Percentiles rank a stretch among this genome's conserved stretches.
phyloP scores from a whole-genome alignment of 2,113 vertebrate species.

The Carassius auratus region DNA sequence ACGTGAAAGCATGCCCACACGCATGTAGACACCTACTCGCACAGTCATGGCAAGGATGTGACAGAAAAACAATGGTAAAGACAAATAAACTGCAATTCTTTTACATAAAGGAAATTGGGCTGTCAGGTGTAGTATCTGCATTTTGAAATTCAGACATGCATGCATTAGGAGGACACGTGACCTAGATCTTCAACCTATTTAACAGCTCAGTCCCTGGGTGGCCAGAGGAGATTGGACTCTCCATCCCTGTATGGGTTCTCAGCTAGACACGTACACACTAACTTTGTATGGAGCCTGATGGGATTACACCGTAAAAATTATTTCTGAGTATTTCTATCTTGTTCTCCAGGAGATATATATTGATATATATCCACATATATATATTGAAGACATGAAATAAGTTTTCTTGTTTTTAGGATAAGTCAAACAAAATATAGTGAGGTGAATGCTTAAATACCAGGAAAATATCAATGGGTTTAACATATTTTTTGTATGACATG shows the following conservation, averaged over 20 bases:
- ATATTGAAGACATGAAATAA: not conserved
- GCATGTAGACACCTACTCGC: not conserved
- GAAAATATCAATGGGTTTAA: too few relatives aligned
- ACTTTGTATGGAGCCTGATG: not conserved
- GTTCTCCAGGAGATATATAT: not conserved
- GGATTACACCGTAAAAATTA: not conserved
- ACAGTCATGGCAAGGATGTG: not conserved
- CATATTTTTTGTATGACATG: too few relatives aligned
- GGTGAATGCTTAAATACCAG: not conserved
- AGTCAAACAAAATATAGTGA: not conserved
- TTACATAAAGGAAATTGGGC: not conserved
- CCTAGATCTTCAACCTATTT: slow-evolving; percentile 51
- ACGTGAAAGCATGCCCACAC: not conserved
- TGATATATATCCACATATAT: not conserved
- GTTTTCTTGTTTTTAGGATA: not conserved
- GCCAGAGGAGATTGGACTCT: slow-evolving; percentile 32
- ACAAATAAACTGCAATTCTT: slow-evolving; percentile 27
- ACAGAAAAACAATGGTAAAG: slow-evolving; percentile 14
- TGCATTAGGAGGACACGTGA: slow-evolving; percentile 19
- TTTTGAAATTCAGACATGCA: not conserved
- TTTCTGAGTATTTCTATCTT: not conserved
- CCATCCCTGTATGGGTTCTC: not conserved
- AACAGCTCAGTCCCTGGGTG: slow-evolving; percentile 28
- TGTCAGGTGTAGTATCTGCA: not conserved
- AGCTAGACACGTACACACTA: not conserved